A percentile compares a stretch with the other conserved stretches of the same genome.
These are phyloP conservation scores for Drosophila nigromelanica DNA, from an alignment of 1,140 invertebrate genomes.

Conservation along the genomic window DNA sequence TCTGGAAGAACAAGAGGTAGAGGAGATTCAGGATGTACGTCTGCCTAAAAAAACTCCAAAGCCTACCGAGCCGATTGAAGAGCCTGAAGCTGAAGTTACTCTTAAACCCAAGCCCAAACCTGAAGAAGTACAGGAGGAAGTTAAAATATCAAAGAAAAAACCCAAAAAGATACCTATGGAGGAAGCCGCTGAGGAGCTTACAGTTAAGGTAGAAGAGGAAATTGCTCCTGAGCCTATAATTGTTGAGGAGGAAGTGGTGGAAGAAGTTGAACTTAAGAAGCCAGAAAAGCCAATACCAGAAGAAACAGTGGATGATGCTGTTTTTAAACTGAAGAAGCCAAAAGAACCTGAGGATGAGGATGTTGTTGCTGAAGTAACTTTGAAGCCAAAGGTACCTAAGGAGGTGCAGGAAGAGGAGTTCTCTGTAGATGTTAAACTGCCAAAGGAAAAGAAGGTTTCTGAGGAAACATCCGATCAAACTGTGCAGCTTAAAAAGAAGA, in stretches of 20 bases:
- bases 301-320: conserved; percentile 49
- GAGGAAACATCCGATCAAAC: conserved; percentile 73
- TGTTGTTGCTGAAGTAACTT: conserved; percentile 71
- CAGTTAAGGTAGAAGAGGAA: conserved; percentile 72
- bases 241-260: conserved; percentile 66
- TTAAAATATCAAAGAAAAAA: conserved; percentile 68
- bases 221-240: conserved; percentile 57
- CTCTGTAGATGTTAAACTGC: conserved; percentile 70
- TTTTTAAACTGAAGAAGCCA: conserved; percentile 66
- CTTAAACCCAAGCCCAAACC: conserved; percentile 66
- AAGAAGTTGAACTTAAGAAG: conserved; percentile 68
- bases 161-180: conserved; percentile 67
- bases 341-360: conserved; percentile 70
- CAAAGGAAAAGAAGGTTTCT: conserved; percentile 57
- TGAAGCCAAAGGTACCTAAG: conserved; percentile 79
- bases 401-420: conserved; percentile 75
- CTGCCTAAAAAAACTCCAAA: conserved; percentile 61
- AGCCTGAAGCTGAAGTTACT: conserved; percentile 66
- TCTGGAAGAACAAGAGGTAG: conserved; percentile 33
- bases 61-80: conserved; percentile 46
- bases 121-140: conserved; percentile 77
- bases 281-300: conserved; percentile 47
- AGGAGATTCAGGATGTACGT: conserved; percentile 49
- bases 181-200: conserved; percentile 62
- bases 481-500: conserved; percentile 78